A percentile compares a stretch with the other conserved stretches of the same genome.
Conservation (phyloP, 2,888 invertebrate species). For the Limnephilus lunatus region DNA sequence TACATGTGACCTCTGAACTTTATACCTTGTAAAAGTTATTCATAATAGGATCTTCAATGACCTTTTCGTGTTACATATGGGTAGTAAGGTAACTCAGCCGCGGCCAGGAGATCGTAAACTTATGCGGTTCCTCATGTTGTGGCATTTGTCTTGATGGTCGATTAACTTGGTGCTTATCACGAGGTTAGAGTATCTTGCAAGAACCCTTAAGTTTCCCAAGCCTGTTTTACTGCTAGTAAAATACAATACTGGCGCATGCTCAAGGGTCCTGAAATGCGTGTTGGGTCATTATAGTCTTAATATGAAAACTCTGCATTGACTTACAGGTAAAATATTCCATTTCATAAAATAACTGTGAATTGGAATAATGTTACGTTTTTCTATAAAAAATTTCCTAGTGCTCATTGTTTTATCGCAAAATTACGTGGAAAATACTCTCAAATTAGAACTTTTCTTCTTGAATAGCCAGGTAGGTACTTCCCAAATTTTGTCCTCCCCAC, state of each 20-base stretch:
- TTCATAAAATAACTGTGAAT: too few relatives aligned
- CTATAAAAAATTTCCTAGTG: too few relatives aligned
- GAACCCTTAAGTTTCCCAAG: background rate
- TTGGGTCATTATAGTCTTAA: background rate
- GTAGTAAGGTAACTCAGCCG: background rate
- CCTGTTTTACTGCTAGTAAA: background rate
- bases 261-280: background rate
- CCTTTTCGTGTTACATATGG: background rate
- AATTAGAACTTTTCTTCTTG: too few relatives aligned
- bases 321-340: too few relatives aligned
- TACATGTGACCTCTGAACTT: background rate
- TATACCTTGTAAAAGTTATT: background rate
- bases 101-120: background rate
- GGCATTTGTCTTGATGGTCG: background rate
- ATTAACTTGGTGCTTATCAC: background rate
- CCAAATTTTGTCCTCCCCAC: too few relatives aligned
- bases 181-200: background rate
- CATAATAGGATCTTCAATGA: background rate
- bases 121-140: background rate
- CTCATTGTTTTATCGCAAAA: too few relatives aligned
- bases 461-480: too few relatives aligned
- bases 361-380: too few relatives aligned
- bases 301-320: background rate
- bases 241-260: background rate
- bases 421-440: too few relatives aligned